Conservation (phyloP, 53 echinoderm and acorn worm species). For the Arbacia lixula region DNA sequence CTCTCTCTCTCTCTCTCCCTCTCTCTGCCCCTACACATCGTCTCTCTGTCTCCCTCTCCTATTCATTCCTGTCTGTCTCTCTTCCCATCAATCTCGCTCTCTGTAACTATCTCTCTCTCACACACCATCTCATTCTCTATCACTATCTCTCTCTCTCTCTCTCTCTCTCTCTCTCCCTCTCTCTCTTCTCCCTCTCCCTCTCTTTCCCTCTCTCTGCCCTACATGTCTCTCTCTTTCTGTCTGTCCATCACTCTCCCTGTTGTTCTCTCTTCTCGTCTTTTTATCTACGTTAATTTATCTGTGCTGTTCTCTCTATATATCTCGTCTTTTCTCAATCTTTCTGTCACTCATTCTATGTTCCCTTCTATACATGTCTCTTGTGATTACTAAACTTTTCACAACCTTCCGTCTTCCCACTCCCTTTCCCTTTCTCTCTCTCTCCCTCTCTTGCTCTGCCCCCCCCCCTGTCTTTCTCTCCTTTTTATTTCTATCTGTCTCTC, state of each 20-base stretch:
- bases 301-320: neutral
- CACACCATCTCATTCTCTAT: too few species aligned
- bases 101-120: neutral
- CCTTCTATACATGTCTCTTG: neutral
- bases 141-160: neutral
- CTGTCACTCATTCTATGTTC: neutral
- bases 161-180: neutral
- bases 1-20: neutral
- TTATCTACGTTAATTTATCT: neutral
- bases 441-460: neutral
- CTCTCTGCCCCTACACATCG: neutral
- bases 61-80: neutral
- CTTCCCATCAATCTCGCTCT: neutral
- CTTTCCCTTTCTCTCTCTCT: neutral
- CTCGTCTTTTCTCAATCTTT: neutral
- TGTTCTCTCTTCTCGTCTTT: neutral
- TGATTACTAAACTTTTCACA: neutral
- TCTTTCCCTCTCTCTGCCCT: neutral
- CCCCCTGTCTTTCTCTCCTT: neutral
- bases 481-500: neutral
- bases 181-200: neutral
- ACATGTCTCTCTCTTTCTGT: neutral
- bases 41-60: neutral
- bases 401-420: neutral
- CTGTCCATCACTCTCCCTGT: neutral